Conservation (phyloP, 2,113 vertebrate species). For the Megaceryle torquata region DNA sequence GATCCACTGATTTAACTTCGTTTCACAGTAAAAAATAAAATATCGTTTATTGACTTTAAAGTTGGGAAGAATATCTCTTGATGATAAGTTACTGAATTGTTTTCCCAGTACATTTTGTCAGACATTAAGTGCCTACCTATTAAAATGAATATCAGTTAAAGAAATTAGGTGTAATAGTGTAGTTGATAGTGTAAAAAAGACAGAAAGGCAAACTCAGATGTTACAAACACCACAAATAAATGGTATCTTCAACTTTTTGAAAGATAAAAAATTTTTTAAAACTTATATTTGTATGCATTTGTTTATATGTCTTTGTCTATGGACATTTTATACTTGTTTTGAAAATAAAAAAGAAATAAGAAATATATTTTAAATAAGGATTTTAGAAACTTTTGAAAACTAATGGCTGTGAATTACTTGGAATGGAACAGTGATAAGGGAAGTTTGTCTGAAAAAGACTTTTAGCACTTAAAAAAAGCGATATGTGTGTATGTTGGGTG, state of each 20-base stretch:
- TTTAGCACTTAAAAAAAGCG: background rate
- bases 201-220: background rate
- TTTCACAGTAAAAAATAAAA: background rate
- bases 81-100: background rate
- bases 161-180: background rate
- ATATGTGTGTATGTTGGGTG: background rate
- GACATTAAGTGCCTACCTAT: background rate
- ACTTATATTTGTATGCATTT: background rate
- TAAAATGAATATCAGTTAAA: background rate
- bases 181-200: background rate
- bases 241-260: background rate
- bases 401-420: background rate
- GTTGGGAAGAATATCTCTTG: background rate
- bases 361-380: background rate
- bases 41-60: background rate
- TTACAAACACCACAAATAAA: background rate
- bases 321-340: background rate
- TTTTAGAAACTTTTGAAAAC: background rate
- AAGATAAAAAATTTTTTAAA: background rate
- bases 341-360: background rate
- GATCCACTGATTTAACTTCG: background rate
- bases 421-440: background rate
- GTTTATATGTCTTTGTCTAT: background rate
- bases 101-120: background rate
- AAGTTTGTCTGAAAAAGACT: background rate